Conservation (phyloP, 2,888 invertebrate species). For the Euplexia lucipara region DNA sequence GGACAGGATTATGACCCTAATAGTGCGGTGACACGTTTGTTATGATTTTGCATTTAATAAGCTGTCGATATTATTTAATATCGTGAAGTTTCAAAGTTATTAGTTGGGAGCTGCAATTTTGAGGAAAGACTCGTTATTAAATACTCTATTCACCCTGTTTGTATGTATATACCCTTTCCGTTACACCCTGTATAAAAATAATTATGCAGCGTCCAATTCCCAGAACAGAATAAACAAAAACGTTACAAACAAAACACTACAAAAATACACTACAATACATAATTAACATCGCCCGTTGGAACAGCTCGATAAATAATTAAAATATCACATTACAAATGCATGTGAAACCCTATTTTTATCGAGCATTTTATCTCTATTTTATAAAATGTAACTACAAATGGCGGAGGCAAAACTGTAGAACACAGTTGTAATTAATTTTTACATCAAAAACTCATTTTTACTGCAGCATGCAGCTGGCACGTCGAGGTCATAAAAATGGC, state of each 20-base stretch:
- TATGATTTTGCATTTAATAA: too few relatives aligned
- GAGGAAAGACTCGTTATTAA: too few relatives aligned
- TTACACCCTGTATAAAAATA: too few relatives aligned
- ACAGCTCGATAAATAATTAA: slow-evolving; percentile 39
- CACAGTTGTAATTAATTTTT: slow-evolving; percentile 35
- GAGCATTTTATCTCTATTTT: slow-evolving; percentile 44
- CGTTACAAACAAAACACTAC: slow-evolving; percentile 2
- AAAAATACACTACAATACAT: not conserved
- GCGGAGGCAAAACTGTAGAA: slow-evolving; percentile 7
- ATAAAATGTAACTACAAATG: slow-evolving; percentile 15
- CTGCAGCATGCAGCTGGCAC: slow-evolving; percentile 22
- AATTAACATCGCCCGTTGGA: slow-evolving; percentile 20
- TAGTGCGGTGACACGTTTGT: too few relatives aligned
- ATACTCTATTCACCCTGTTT: too few relatives aligned
- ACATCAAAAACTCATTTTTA: slow-evolving; percentile 47
- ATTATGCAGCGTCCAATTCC: not conserved
- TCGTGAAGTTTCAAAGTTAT: too few relatives aligned
- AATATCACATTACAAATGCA: slow-evolving; percentile 47
- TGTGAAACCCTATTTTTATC: slow-evolving; percentile 49
- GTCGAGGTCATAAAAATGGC: slow-evolving; percentile 38
- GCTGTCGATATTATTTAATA: too few relatives aligned
- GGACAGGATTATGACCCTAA: too few relatives aligned
- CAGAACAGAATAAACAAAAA: not conserved
- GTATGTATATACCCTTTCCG: too few relatives aligned
- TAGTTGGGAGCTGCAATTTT: too few relatives aligned